phyloP scores from a whole-genome alignment of 2,888 invertebrate genomes.

The Lasioglossum pauxillum region DNA sequence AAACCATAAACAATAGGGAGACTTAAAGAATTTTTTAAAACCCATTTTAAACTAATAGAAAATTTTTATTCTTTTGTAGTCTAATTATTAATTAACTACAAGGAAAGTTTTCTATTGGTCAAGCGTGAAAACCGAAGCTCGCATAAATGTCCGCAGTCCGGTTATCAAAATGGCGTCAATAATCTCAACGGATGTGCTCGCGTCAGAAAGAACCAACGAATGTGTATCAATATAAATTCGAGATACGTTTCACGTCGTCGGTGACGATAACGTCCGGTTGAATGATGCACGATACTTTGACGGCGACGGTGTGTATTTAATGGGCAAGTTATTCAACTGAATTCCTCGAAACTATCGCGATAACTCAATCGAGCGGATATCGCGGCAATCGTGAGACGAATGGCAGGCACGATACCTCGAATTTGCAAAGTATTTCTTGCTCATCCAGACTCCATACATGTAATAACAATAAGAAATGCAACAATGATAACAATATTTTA shows the following conservation, averaged over 20 bases:
- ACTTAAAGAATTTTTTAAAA: too few species aligned
- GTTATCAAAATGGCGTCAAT: not conserved
- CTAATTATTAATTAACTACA: not conserved
- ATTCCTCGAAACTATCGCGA: conserved; percentile 45
- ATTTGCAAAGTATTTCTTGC: not conserved
- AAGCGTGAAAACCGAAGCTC: not conserved
- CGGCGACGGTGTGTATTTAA: conserved; percentile 37
- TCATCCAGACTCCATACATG: not conserved
- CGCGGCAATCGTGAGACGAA: conserved; percentile 12
- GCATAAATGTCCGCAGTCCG: not conserved
- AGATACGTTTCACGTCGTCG: conserved; percentile 31
- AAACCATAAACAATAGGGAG: too few species aligned
- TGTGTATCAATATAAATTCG: conserved; percentile 25
- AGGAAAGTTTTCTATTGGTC: not conserved
- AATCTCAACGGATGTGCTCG: not conserved
- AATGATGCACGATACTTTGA: conserved; percentile 25
- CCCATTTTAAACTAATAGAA: too few species aligned
- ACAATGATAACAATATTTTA: not conserved
- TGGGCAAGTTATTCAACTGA: conserved; percentile 36
- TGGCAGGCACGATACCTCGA: not conserved
- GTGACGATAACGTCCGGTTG: conserved; percentile 15
- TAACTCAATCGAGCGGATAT: conserved; percentile 38
- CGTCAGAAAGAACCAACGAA: conserved; percentile 8
- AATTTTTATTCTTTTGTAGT: too few species aligned
- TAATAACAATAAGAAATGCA: not conserved